These are phyloP conservation scores for Tetheella fluctuosa DNA, from an alignment of 2,888 invertebrate genomes.

Conservation along the genomic window DNA sequence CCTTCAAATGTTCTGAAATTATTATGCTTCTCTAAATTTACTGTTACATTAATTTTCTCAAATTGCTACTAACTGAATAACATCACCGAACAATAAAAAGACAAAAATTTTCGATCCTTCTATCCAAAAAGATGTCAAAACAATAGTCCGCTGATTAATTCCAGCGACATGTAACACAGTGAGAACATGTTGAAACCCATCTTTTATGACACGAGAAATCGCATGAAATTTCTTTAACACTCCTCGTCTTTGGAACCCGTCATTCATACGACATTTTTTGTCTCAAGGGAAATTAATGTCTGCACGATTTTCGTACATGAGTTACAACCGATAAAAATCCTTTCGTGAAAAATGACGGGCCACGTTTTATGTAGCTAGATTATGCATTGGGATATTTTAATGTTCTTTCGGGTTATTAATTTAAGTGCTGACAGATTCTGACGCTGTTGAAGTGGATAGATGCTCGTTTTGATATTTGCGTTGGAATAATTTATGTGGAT, in stretches of 20 bases:
- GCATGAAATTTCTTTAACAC: slow-evolving; percentile 28
- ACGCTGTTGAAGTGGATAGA: not conserved
- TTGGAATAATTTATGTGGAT: not conserved
- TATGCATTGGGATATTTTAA: slow-evolving; percentile 5
- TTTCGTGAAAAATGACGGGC: slow-evolving; percentile 38
- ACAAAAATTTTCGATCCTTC: too few species aligned
- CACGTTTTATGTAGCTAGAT: slow-evolving; percentile 18
- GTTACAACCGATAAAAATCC: slow-evolving; percentile 37
- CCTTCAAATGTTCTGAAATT: too few species aligned
- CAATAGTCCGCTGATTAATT: not conserved
- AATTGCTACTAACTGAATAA: too few species aligned
- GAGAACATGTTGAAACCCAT: slow-evolving; percentile 7
- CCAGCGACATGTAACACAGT: slow-evolving; percentile 7
- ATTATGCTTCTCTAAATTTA: too few species aligned
- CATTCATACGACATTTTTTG: slow-evolving; percentile 26
- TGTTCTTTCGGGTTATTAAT: slow-evolving; percentile 2
- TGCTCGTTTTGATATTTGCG: not conserved
- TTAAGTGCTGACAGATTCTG: not conserved
- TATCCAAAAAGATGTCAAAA: not conserved
- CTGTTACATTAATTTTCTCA: too few species aligned
- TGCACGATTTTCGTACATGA: slow-evolving; percentile 34
- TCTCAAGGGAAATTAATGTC: slow-evolving; percentile 51
- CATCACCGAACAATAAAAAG: too few species aligned
- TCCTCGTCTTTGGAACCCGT: slow-evolving; percentile 20
- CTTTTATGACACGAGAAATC: slow-evolving; percentile 15